phyloP scores from a whole-genome alignment of 2,888 invertebrate species.

The Synergus gifuensis region DNA sequence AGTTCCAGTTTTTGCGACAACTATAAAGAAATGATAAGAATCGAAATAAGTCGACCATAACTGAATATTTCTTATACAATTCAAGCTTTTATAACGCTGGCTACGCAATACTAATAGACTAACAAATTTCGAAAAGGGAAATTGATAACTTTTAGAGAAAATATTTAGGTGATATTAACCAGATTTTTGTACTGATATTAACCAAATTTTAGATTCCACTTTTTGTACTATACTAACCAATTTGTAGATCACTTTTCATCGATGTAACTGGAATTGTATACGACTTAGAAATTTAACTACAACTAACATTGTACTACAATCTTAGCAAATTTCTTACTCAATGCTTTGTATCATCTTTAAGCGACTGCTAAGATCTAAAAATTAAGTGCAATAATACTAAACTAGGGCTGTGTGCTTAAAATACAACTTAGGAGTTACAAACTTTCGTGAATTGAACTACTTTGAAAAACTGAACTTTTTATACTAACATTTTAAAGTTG shows the following conservation, averaged over 20 bases:
- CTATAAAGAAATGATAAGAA: neutral
- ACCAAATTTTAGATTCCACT: neutral
- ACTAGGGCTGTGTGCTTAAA: constrained; percentile 1
- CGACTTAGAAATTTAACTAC: neutral
- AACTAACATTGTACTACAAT: neutral
- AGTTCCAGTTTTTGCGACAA: neutral
- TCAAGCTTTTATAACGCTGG: neutral
- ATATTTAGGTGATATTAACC: neutral
- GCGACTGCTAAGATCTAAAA: neutral
- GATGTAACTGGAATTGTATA: neutral
- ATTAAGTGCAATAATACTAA: constrained; percentile 1
- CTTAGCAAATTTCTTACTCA: neutral
- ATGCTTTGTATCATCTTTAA: neutral
- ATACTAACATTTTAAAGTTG: constrained; percentile 15
- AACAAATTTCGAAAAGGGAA: neutral
- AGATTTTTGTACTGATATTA: constrained; percentile 3
- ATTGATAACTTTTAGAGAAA: neutral
- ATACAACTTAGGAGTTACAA: neutral
- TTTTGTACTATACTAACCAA: constrained; percentile 5
- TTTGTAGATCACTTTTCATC: neutral
- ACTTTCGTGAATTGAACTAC: neutral
- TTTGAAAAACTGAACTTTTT: constrained; percentile 4
- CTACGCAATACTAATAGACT: neutral
- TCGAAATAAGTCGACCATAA: neutral
- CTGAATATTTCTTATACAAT: neutral